phyloP scores from a whole-genome alignment of 2,797 vertebrate genomes.

The Tachyglossus aculeatus region DNA sequence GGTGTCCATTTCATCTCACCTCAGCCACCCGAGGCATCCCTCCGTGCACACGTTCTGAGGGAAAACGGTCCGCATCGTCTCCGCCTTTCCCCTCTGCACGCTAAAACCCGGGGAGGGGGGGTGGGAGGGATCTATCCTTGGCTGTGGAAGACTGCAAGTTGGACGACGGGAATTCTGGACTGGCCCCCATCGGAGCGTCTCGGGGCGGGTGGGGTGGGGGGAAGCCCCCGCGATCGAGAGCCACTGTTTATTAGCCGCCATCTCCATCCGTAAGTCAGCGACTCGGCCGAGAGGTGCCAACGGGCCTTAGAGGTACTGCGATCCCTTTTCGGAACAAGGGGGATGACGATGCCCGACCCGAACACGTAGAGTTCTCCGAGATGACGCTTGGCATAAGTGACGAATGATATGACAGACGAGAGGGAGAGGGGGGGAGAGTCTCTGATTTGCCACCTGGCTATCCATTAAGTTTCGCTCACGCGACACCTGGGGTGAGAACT shows the following conservation, averaged over 20 bases:
- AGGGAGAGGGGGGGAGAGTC: too few relatives aligned
- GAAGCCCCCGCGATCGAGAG: not conserved
- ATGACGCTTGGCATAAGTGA: conserved; percentile 5
- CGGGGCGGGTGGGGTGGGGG: not conserved
- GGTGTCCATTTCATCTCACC: too few relatives aligned
- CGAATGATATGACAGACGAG: too few relatives aligned
- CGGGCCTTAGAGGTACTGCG: not conserved
- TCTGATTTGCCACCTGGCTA: not conserved
- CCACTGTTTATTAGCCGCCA: not conserved
- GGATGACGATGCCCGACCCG: not conserved
- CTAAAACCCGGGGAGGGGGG: not conserved
- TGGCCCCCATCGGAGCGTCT: conserved; percentile 12
- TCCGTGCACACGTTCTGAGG: not conserved
- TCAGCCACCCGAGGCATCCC: too few relatives aligned
- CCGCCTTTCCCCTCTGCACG: not conserved
- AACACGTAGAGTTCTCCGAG: not conserved
- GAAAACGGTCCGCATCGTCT: not conserved
- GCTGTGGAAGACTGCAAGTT: conserved; percentile 35
- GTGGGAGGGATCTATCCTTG: conserved; percentile 12
- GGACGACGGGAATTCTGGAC: conserved; percentile 21
- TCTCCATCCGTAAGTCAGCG: conserved; percentile 7
- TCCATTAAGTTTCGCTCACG: conserved; percentile 22
- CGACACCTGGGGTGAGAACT: conserved; percentile 4
- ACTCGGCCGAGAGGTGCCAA: not conserved
- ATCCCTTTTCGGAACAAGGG: conserved; percentile 5